Evolutionary conservation across 2,113 vertebrate species (phyloP), one percentile per base, ranked within the genome.

Genomic region (Centrocercus urophasianus): DNA sequence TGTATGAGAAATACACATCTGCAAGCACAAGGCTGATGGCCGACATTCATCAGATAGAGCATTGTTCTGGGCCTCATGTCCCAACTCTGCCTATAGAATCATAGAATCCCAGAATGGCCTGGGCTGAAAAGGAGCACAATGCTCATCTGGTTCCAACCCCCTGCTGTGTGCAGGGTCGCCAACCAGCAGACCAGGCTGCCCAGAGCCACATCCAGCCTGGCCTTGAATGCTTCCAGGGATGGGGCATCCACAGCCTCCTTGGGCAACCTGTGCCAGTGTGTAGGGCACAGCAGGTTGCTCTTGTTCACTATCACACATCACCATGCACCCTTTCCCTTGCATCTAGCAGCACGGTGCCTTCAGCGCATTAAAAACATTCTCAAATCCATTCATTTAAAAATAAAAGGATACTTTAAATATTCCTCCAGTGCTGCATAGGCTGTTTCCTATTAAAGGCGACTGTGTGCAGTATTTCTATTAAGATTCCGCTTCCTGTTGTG

Each of bases 401-500:
- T 3, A 11, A 45, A 73, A 65, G 10, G 52, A 13, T 65, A 88
- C 57, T 91, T 87, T 45, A 84, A 59, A 52, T 82, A 76, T 40
- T 81, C 56, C 17, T 76, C 59, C 22, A 84, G 19, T 8, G 5
- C 42, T 30, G 27, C 43, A 67, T 52, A 57, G 64, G 71, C 20
- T 93, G 86, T 90, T 96, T 90, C 81, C 75, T 88, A 80, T 95
- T 96, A 96, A 78, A 94, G 67, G 52, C 83, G 86, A 91, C 54
- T 56, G n/a, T 92, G 61, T 69, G 48, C 52, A 89, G 71, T 2
- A 6, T 88, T 92, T 88, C 75, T 72, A 67, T 83, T 95, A 95
- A 85, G 79, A 82, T 91, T 93, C 77, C 86, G 81, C 84, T 96
- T 97, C 91, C 95, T 95, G 88, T 96, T 94, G 70, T 94, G 86